Conservation (phyloP, 2,888 invertebrate genomes). For the Nomada fabriciana region DNA sequence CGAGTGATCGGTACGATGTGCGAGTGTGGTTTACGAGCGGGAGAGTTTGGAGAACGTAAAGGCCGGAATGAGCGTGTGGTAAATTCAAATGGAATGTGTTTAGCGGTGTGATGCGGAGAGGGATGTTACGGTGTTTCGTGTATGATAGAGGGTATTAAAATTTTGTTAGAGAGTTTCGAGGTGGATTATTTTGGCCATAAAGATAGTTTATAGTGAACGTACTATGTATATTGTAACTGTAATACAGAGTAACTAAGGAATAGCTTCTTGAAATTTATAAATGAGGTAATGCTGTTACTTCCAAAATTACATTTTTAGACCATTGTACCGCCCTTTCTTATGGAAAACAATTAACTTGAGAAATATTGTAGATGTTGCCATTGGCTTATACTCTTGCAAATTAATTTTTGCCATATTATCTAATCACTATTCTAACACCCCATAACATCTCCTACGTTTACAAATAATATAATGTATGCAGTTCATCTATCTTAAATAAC, state of each 20-base stretch:
- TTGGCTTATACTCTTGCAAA: too few relatives aligned
- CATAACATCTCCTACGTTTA: not conserved
- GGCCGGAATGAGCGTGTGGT: not conserved
- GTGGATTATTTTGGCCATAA: not conserved
- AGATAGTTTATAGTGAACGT: not conserved
- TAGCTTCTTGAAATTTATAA: too few relatives aligned
- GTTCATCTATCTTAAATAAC: too few relatives aligned
- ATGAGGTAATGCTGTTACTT: too few relatives aligned
- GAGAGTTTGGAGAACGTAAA: constrained; percentile 11
- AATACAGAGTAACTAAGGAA: too few relatives aligned
- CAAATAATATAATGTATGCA: too few relatives aligned
- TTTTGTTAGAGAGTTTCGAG: not conserved
- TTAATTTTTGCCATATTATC: not conserved
- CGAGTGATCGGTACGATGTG: not conserved
- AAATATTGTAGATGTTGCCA: too few relatives aligned
- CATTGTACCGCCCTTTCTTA: too few relatives aligned
- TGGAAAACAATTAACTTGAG: too few relatives aligned
- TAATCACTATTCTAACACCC: not conserved
- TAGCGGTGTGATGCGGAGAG: not conserved
- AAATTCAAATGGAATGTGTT: not conserved
- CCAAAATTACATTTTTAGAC: too few relatives aligned
- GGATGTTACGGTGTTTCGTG: not conserved
- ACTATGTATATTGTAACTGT: too few relatives aligned
- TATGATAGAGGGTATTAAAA: not conserved
- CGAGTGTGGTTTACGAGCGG: not conserved